Evolutionary conservation across 2,797 vertebrate genomes (phyloP), one percentile per base, ranked within the genome.

Genomic region (Sphenopsis melanotis): DNA sequence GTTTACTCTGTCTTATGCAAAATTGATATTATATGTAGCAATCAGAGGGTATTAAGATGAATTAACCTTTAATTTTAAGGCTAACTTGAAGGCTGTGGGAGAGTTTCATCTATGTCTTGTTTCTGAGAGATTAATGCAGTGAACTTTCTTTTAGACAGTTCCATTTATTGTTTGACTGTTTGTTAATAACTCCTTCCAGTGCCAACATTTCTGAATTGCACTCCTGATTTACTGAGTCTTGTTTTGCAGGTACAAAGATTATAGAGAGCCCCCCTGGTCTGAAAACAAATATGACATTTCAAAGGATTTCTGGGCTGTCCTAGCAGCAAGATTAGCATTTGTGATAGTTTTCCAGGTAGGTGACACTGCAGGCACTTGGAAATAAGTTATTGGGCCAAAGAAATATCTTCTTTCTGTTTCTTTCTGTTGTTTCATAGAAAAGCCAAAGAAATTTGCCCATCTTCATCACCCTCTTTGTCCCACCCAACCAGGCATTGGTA

Each of bases 321-420:
- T 99, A 90, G 99, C 99, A 2, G 99, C 98, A 14, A 98, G 99
- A 64, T 97, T 99, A 47, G 98, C 98, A 22, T 99, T 99, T 41
- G 99, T 99, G 79, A 98, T 99, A 1, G 97, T 99, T 92, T 99
- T 99, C 98, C 99, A 99, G 99, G 99, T 99, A 60, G 59, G 88
- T 61, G 42, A n/a, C 29, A 12, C 39, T 21, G 27, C 64, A 68
- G 39, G 21, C n/a, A 23, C 23, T 68, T 53, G 44, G 72, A 61
- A 83, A 65, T 19, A 65, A 70, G 21, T 49, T 63, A 29, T 8
- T 32, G 44, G 27, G 19, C 15, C 24, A 60, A 71, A 46, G 9
- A 52, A 59, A 24, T 19, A 26, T 1, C 41, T 63, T 76, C n/a
- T 65, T 87, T 84, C 52, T n/a, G n/a, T n/a, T n/a, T n/a, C n/a